Percentiles rank a stretch among this genome's conserved stretches.
phyloP scores from a whole-genome alignment of 2,888 invertebrate genomes.

The Tenthredo scrophulariae region DNA sequence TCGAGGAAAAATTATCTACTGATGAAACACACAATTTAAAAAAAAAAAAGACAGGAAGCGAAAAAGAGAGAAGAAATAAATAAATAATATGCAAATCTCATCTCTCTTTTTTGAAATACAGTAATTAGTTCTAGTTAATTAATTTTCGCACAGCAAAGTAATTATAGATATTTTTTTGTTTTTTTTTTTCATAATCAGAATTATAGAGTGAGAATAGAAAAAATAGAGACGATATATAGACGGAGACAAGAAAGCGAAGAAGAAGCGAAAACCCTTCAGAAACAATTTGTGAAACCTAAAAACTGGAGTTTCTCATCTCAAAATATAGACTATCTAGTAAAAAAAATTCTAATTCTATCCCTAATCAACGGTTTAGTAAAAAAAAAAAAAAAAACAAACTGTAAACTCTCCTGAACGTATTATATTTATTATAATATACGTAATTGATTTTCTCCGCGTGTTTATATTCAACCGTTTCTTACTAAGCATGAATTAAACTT shows the following conservation, averaged over 20 bases:
- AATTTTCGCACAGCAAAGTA: slow-evolving; percentile 7
- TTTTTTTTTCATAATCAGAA: background rate
- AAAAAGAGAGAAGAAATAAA: background rate
- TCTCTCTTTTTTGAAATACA: background rate
- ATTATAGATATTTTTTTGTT: background rate
- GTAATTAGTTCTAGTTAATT: background rate
- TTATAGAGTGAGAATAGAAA: background rate
- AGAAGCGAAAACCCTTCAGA: background rate
- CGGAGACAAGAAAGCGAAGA: background rate
- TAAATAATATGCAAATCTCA: background rate
- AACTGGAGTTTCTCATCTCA: background rate
- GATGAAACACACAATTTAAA: too few species aligned
- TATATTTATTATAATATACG: background rate
- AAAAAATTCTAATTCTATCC: background rate
- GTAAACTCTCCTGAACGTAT: background rate
- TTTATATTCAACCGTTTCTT: background rate
- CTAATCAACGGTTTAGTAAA: background rate
- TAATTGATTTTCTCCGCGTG: background rate
- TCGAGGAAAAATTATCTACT: background rate
- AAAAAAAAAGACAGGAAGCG: background rate
- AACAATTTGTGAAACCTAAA: background rate
- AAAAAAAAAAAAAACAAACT: background rate
- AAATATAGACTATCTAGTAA: background rate
- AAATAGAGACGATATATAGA: background rate
- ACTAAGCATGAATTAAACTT: background rate